A percentile compares a stretch with the other conserved stretches of the same genome.
Evolutionary conservation across 1,140 invertebrate genomes (phyloP).

Genomic region (Pachyrhynchus sulphureomaculatus): DNA sequence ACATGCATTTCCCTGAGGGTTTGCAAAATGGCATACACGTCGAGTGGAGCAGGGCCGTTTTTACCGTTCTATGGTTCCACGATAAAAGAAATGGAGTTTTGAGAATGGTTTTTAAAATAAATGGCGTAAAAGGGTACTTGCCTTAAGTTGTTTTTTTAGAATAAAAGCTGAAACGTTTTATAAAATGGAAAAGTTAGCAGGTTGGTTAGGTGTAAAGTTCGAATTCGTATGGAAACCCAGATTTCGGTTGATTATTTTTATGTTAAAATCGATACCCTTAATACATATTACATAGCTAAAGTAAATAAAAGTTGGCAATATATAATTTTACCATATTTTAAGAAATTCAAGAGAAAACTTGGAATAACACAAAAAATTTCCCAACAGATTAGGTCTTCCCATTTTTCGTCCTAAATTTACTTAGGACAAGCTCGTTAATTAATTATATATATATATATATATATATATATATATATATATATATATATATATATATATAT

Average conservation of each 20-base stretch:
- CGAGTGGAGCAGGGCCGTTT: slow-evolving; percentile 12
- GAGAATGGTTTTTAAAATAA: slow-evolving; percentile 29
- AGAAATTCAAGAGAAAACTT: too few relatives aligned
- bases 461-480: too few relatives aligned
- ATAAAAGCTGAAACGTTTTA: slow-evolving; percentile 12
- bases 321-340: too few relatives aligned
- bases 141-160: slow-evolving; percentile 14
- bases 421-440: too few relatives aligned
- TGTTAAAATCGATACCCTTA: too few relatives aligned
- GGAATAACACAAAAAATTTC: too few relatives aligned
- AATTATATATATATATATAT: too few relatives aligned
- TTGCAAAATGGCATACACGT: slow-evolving; percentile 17
- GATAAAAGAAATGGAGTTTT: slow-evolving; percentile 30
- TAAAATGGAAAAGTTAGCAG: neutral
- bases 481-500: too few relatives aligned
- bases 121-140: slow-evolving; percentile 19
- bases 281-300: too few relatives aligned
- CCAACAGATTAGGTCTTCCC: too few relatives aligned
- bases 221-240: neutral
- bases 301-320: too few relatives aligned
- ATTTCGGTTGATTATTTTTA: neutral
- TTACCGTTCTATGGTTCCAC: slow-evolving; percentile 19
- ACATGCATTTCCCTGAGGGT: slow-evolving; percentile 26
- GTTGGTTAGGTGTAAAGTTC: neutral
- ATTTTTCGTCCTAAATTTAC: too few relatives aligned